Evolutionary conservation across 2,113 vertebrate genomes (phyloP), one percentile per base, ranked within the genome.

Genomic region (Podarcis muralis): DNA sequence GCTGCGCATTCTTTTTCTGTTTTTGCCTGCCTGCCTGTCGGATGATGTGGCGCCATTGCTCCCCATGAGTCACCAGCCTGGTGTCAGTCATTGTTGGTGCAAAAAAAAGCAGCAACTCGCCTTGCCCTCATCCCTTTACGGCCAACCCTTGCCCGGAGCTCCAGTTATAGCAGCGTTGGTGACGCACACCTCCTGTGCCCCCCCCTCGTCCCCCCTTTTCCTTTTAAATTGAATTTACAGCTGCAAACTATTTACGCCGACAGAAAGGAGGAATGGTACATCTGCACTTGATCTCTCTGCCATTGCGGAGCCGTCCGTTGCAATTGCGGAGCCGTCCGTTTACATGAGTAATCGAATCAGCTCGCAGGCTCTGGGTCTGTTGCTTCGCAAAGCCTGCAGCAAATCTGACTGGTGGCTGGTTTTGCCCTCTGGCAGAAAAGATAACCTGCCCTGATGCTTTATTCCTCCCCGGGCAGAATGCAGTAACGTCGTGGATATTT

Each of bases 201-300:
- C 9, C 43, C 48, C 9, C 43, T 11, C 48, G 0, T 11, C 48
- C 48, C 11, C 48, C 48, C 48, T 12, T 53, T 53, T 12, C 48
- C 48, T 69, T 95, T 94, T 92, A 96, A 95, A 96, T 95, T 95
- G 91, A 94, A 96, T 96, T 95, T 95, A 91, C 90, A 93, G 91
- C 90, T 18, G 92, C 92, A 92, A 93, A 94, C 93, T 95, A 94
- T 96, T 95, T 94, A 93, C 94, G 94, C 91, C 94, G 90, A 92
- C 91, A 92, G 22, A 84, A 94, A 92, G 77, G 94, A 92, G 94
- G 93, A 92, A 91, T 93, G 93, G 90, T 69, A 88, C 90, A 93
- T 94, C 93, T 57, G 90, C 90, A 88, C 87, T 92, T 93, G 89
- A 92, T 93, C 94, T 89, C 91, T 91, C 5, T 93, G 92, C 93